Evolutionary conservation across 1,140 invertebrate species (phyloP).

Genomic region (Calliphora vicina): DNA sequence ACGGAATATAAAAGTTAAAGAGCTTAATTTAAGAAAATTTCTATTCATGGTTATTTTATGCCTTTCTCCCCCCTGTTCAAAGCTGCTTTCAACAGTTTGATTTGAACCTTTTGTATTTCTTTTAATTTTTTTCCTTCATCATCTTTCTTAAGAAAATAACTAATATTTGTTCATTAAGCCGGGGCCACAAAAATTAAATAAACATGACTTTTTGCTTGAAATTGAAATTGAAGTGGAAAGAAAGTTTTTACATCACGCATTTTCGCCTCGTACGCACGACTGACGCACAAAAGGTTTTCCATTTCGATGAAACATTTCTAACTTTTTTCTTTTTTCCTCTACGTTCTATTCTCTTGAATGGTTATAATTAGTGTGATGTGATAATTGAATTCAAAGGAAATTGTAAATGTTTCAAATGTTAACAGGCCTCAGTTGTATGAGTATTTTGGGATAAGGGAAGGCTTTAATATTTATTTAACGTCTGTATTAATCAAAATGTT

Average conservation of each 20-base stretch:
- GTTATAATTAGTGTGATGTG: background rate
- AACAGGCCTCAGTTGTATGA: background rate
- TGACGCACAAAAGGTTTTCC: background rate
- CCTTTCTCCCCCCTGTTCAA: background rate
- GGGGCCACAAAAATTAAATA: conserved; percentile 12
- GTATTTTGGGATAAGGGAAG: background rate
- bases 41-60: background rate
- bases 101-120: conserved; percentile 8
- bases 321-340: background rate
- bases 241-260: background rate
- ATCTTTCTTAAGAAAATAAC: background rate
- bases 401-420: background rate
- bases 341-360: background rate
- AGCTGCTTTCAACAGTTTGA: background rate
- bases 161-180: background rate
- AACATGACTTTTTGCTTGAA: conserved; percentile 8
- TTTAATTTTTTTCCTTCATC: background rate
- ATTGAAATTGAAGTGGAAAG: background rate
- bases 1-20: background rate
- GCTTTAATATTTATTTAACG: conserved; percentile 4
- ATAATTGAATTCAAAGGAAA: conserved; percentile 12
- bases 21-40: background rate
- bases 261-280: background rate
- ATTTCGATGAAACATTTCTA: too few relatives aligned
- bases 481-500: background rate